Conservation (phyloP, 2,888 invertebrate species). For the Pinctada fucata region DNA sequence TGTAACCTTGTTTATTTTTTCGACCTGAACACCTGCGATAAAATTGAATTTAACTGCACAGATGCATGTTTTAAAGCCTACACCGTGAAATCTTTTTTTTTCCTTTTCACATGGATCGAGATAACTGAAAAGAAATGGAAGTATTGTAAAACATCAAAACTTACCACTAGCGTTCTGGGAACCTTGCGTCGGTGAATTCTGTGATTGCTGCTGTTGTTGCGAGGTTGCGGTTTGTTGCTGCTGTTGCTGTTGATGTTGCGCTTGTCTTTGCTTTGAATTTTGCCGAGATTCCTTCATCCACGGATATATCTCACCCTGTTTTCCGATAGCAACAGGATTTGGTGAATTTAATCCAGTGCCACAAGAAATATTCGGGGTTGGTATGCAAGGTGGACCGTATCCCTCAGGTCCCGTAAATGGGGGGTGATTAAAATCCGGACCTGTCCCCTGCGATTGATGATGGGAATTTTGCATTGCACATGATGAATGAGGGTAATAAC, state of each 20-base stretch:
- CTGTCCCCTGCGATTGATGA: slow-evolving; percentile 42
- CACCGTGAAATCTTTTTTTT: not conserved
- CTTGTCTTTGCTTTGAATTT: slow-evolving; percentile 63
- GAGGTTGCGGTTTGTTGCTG: slow-evolving; percentile 47
- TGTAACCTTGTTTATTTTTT: too few species aligned
- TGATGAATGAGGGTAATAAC: slow-evolving; percentile 55
- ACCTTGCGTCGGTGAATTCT: slow-evolving; percentile 5
- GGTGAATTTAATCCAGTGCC: slow-evolving; percentile 47
- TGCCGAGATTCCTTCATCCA: slow-evolving; percentile 73
- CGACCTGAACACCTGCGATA: too few species aligned
- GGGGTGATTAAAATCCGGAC: slow-evolving; percentile 44
- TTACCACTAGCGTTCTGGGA: slow-evolving; percentile 25
- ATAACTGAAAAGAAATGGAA: too few species aligned
- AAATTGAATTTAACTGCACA: not conserved
- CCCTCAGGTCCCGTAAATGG: slow-evolving; percentile 47
- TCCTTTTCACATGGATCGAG: not conserved
- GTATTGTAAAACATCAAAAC: not conserved
- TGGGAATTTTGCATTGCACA: slow-evolving; percentile 47
- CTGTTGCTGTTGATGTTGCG: slow-evolving; percentile 46
- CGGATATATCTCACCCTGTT: slow-evolving; percentile 68
- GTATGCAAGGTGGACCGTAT: slow-evolving; percentile 61
- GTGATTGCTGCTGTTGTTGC: slow-evolving; percentile 33
- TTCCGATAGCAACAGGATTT: slow-evolving; percentile 46
- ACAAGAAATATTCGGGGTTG: slow-evolving; percentile 48
- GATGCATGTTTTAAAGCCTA: not conserved